Percentiles rank a stretch among this genome's conserved stretches.
Evolutionary conservation across 2,888 invertebrate genomes (phyloP).

Genomic region (Diabrotica balteata): DNA sequence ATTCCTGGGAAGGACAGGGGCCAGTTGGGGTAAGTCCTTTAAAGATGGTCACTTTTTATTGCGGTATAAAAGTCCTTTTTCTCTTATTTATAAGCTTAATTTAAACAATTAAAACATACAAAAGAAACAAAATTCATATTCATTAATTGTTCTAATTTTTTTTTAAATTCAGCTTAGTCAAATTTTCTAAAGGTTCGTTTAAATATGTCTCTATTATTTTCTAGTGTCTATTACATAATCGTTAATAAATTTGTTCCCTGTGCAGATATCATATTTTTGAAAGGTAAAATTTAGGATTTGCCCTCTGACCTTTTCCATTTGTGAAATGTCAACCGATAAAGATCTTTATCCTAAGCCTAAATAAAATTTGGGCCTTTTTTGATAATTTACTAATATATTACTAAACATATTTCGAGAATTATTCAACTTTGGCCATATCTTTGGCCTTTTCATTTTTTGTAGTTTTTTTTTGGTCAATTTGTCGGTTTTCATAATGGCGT

Average conservation of each 20-base stretch:
- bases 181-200: no score
- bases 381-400: no score
- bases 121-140: no score
- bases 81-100: no score
- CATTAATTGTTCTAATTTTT: no score
- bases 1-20: slow-evolving; percentile 88
- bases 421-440: neutral
- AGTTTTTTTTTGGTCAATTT: slow-evolving; percentile 23
- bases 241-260: no score
- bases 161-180: no score
- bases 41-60: neutral
- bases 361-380: neutral
- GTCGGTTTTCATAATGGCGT: slow-evolving; percentile 33
- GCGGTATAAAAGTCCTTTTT: slow-evolving; percentile 4
- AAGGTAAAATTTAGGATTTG: neutral
- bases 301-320: slow-evolving; percentile 20
- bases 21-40: slow-evolving; percentile 89
- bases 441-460: slow-evolving; percentile 4
- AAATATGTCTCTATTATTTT: no score
- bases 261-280: no score
- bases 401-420: neutral
- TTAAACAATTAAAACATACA: no score
- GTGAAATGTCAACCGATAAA: slow-evolving; percentile 9
- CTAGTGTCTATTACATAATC: no score
- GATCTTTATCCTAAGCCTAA: neutral